phyloP scores from a whole-genome alignment of 1,140 invertebrate species.

The Nephila pilipes region DNA sequence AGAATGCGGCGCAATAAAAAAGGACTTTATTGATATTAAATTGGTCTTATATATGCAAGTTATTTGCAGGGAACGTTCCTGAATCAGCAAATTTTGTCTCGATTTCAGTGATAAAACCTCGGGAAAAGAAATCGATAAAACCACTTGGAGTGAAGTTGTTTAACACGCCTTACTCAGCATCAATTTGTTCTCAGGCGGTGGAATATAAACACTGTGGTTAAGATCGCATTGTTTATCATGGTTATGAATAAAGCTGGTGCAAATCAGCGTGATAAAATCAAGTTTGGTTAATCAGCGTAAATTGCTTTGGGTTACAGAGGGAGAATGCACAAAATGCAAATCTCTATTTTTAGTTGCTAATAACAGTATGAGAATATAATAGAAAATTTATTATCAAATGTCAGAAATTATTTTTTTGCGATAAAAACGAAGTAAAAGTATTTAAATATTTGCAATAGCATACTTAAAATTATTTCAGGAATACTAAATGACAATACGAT shows the following conservation, averaged over 20 bases:
- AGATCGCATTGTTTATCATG: conserved; percentile 55
- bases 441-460: no score
- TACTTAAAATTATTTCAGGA: no score
- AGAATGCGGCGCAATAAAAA: neutral
- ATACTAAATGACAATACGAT: no score
- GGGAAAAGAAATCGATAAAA: conserved; percentile 39
- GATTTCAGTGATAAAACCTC: conserved; percentile 53
- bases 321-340: neutral
- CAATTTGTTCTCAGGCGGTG: neutral
- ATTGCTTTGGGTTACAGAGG: conserved; percentile 11
- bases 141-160: conserved; percentile 14
- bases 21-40: conserved; percentile 31
- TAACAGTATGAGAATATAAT: neutral
- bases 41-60: conserved; percentile 58
- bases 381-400: no score
- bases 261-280: conserved; percentile 50
- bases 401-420: no score
- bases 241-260: conserved; percentile 29
- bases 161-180: conserved; percentile 56
- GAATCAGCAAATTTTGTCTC: conserved; percentile 37
- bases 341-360: neutral
- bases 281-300: conserved; percentile 61
- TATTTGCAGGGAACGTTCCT: neutral
- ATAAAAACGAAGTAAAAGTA: no score
- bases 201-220: conserved; percentile 60